Percentiles rank a stretch among this genome's conserved stretches.
These are phyloP conservation scores for Myrmophylax atrothorax DNA, from an alignment of 2,113 vertebrate genomes.

Conservation along the genomic window DNA sequence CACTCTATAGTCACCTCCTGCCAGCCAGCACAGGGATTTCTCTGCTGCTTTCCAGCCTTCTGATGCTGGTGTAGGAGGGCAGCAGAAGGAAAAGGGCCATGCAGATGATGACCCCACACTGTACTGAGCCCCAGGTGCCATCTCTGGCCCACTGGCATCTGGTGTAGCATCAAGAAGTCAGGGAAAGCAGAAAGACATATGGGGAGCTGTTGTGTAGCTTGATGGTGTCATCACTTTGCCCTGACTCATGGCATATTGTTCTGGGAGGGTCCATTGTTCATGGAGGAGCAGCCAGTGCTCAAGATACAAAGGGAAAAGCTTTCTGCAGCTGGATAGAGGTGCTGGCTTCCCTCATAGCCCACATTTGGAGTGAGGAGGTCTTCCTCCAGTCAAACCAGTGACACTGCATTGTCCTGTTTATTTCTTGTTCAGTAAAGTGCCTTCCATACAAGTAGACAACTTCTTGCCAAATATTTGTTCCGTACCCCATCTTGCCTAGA, in stretches of 20 bases:
- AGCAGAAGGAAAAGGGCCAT: constrained; percentile 15
- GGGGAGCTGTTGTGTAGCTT: background rate
- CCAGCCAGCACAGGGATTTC: constrained; percentile 17
- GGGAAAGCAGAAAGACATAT: background rate
- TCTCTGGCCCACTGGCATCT: constrained; percentile 37
- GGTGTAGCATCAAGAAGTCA: background rate
- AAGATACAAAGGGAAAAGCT: background rate
- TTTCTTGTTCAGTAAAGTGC: background rate
- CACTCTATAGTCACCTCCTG: background rate
- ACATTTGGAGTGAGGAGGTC: accelerated
- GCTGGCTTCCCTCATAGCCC: background rate
- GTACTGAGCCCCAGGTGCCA: background rate
- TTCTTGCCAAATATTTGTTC: background rate
- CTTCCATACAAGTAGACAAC: background rate
- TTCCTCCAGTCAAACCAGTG: background rate
- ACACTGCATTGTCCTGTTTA: background rate
- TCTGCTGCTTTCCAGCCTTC: constrained; percentile 11
- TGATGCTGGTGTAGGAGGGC: background rate
- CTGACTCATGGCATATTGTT: accelerated
- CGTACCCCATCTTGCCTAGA: background rate
- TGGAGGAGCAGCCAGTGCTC: background rate
- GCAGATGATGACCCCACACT: constrained; percentile 1
- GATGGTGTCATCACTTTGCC: background rate
- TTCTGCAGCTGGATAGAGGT: background rate
- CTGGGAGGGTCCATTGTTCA: background rate